phyloP scores from a whole-genome alignment of 2,113 vertebrate species.

The Albula goreensis region DNA sequence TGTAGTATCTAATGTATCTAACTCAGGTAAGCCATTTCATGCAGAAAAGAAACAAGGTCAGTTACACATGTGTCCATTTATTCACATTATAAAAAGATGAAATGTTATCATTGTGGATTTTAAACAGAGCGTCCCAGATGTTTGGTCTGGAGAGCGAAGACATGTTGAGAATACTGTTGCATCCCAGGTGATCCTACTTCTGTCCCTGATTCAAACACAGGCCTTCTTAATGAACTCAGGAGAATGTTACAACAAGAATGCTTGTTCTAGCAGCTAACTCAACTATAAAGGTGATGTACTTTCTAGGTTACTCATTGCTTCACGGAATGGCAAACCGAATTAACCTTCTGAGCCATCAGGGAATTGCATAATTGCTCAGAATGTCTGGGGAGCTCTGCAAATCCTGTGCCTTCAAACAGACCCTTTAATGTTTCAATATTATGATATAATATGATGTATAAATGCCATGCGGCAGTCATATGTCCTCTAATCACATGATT shows the following conservation, averaged over 20 bases:
- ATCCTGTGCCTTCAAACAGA: not conserved
- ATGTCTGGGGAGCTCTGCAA: not conserved
- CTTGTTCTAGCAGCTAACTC: not conserved
- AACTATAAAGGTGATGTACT: not conserved
- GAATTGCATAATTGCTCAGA: not conserved
- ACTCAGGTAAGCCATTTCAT: not conserved
- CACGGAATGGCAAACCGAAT: not conserved
- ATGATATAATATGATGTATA: not conserved
- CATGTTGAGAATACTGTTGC: not conserved
- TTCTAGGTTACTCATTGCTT: not conserved
- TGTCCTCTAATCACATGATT: not conserved
- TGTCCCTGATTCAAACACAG: not conserved
- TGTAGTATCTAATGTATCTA: too few relatives aligned
- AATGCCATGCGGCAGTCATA: not conserved
- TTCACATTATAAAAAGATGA: not conserved
- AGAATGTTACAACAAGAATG: not conserved
- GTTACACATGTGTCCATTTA: not conserved
- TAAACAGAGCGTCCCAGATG: not conserved
- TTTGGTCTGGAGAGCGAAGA: not conserved
- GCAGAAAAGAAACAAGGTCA: not conserved
- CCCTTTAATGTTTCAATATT: not conserved
- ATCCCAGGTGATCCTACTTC: not conserved
- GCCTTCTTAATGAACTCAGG: not conserved
- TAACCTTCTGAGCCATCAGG: not conserved
- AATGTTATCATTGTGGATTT: not conserved